Conservation (phyloP, 2,113 vertebrate species). For the Sturnira hondurensis region DNA sequence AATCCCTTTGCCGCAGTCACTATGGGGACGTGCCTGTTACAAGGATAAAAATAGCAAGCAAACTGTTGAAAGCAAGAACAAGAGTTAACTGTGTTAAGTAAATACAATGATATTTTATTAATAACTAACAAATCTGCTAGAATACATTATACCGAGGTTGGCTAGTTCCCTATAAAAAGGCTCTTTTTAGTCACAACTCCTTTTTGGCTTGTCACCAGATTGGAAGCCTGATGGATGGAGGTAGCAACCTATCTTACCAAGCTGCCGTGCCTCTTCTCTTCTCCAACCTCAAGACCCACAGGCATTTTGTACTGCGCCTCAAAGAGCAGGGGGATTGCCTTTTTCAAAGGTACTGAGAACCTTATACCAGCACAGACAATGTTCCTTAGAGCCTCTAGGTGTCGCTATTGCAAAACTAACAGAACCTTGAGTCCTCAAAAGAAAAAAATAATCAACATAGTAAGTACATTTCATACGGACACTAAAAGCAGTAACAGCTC, state of each 20-base stretch:
- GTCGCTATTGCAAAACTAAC: constrained; percentile 65
- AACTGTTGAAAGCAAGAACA: background rate
- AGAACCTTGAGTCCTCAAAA: background rate
- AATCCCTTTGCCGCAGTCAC: background rate
- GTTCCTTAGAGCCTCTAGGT: background rate
- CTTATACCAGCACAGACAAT: background rate
- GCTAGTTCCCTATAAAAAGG: background rate
- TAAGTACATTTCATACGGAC: constrained; percentile 13
- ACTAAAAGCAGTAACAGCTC: constrained; percentile 62
- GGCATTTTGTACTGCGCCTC: background rate
- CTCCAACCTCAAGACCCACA: background rate
- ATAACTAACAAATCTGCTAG: background rate
- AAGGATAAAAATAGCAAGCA: background rate
- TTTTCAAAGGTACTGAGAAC: background rate
- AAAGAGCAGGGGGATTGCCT: background rate
- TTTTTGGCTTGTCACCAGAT: background rate
- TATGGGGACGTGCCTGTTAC: background rate
- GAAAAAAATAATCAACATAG: background rate
- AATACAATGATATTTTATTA: background rate
- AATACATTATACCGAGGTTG: background rate
- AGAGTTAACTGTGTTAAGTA: background rate
- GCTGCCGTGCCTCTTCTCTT: background rate
- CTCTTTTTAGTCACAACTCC: background rate
- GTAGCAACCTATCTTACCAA: background rate
- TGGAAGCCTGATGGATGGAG: background rate